Conservation (phyloP, 2,113 vertebrate genomes). For the Bubo bubo region DNA sequence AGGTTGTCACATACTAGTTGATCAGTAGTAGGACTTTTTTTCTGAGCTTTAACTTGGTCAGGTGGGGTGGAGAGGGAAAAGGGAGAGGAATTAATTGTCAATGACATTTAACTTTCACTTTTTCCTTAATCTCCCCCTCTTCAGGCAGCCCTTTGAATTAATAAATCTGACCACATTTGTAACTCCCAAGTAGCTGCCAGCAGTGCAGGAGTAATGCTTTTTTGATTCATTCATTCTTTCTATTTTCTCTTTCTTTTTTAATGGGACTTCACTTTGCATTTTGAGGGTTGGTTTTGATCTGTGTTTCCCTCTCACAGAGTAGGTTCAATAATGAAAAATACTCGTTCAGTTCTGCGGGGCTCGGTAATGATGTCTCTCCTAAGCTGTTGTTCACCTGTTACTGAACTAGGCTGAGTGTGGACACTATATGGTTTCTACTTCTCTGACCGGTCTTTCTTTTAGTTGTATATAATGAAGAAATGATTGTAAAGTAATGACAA, state of each 20-base stretch:
- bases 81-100: neutral
- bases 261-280: neutral
- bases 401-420: neutral
- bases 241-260: neutral
- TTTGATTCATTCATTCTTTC: neutral
- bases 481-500: neutral
- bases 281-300: neutral
- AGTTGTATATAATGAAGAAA: neutral
- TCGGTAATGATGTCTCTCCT: neutral
- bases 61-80: neutral
- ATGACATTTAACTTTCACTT: neutral
- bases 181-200: neutral
- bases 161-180: neutral
- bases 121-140: neutral
- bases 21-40: neutral
- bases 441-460: neutral
- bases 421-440: neutral
- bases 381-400: neutral
- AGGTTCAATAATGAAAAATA: neutral
- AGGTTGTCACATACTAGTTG: neutral
- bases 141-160: neutral
- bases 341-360: neutral
- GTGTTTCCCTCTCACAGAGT: neutral
- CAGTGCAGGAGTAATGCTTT: neutral
- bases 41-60: neutral